Base-by-base conservation (phyloP, 2,113 vertebrate genomes). In the Campylomormyrus tamandua region DNA sequence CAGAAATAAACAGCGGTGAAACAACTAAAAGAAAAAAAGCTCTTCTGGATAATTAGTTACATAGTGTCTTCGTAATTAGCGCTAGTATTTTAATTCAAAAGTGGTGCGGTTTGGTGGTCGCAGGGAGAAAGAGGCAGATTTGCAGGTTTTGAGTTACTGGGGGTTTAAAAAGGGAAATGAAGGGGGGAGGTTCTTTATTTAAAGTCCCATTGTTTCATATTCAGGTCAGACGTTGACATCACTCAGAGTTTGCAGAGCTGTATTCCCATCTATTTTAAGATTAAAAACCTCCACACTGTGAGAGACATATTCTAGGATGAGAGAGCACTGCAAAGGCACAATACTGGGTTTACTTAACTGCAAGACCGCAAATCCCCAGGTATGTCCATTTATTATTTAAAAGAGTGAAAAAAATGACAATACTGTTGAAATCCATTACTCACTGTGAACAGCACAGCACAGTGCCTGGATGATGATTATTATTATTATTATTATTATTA, bases 311-410 rank as follows among this genome's bases (percentile, higher is more conserved):
- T 53, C 49, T 56, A 46, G 88, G 8, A 50, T 74, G 62, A 56
- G 48, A 91, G 87, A 50, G 21, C 84, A 87, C 21, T 53, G 45
- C 49, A 70, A 50, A 50, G 46, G 45, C 58, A 46, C 56, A 74
- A 19, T 87, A 87, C 56, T 15, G 49, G 53, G 77, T 83, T 35
- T 80, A 56, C 46, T 90, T 77, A 87, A 88, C 58, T 62, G 77
- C n/a, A 89, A 39, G 42, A 48, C 86, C 53, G 0, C 21, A 83
- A 45, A 24, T 85, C 27, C 86, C 45, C 46, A 70, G 74, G 17
- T 56, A 91, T 90, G 84, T 66, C 88, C 91, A 91, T 89, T 80
- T 31, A 70, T 31, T 42, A 70, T 89, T 91, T 90, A 70, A 50
- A 88, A 42, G 13, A 90, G 66, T 85, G 39, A 39, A 31, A 31